Base-by-base conservation (phyloP, 2,888 invertebrate genomes). In the Cetonia aurata region DNA sequence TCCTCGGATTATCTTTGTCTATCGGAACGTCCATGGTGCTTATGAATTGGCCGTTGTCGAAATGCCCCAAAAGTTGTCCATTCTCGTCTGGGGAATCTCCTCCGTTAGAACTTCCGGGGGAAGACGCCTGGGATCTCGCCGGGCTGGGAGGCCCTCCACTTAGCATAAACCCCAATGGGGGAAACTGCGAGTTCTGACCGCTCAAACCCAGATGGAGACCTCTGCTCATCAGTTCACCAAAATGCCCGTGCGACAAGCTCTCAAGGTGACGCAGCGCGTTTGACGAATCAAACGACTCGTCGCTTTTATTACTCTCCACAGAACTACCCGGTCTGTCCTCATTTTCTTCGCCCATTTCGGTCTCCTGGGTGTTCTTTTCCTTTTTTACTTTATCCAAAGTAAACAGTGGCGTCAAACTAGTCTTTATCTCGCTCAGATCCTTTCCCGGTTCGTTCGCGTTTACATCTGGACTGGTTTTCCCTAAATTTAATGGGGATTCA, bases 1-100 rank as follows among this genome's bases (percentile, higher is more conserved):
- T 91, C 44, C 94, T 88, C 0, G 97, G 96, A 83, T 97, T 96
- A 77, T 96, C 96, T 80, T 93, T 93, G 82, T 97, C 96, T 70
- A 96, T 90, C 42, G 97, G 96, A 69, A 96, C 93, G 79, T 96
- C 96, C 78, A 90, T 89, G 10, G 91, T 91, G 76, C 87, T 88
- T 70, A 92, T 88, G 79, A 93, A 92, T 70, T 91, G 90, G 0
- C 92, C 93, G 80, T 90, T 91, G 77, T 92, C 92, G 79, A 91
- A 92, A 80, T 92, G 90, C 0, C 91, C 92, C 78, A 89, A 91
- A 46, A 92, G 88, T 76, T 89, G 89, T 66, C 85, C 84, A 73
- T 85, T 86, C 73, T 91, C 91, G 72, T 89, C 90, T 6, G 88
- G 84, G 48, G 87, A 85, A 72, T 87, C 87, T 69, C 89, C 89